These are phyloP conservation scores for Epizoanthus ramosus DNA, from an alignment of 92 coral and sea anemone genomes.

Conservation along the genomic window DNA sequence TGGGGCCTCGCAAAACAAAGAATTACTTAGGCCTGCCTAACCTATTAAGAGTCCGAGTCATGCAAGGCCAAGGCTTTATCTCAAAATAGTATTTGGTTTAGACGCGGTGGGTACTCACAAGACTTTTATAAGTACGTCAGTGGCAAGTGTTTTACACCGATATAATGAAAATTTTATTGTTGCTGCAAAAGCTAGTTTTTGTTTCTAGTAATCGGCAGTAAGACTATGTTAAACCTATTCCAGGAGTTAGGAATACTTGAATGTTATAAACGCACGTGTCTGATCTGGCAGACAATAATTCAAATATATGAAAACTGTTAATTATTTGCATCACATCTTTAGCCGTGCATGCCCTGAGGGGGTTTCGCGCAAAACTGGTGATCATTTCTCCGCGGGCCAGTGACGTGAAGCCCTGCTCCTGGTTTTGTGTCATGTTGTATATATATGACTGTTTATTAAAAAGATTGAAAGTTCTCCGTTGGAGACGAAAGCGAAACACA, in stretches of 20 bases:
- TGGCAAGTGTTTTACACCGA: not conserved
- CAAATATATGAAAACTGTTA: too few species aligned
- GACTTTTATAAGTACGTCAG: not conserved
- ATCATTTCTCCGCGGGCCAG: too few species aligned
- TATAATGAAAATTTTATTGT: not conserved
- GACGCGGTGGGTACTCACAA: slow-evolving; percentile 9
- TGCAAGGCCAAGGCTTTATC: slow-evolving; percentile 3
- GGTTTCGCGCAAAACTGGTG: too few species aligned
- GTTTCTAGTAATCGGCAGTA: not conserved
- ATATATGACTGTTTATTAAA: too few species aligned
- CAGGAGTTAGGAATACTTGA: not conserved
- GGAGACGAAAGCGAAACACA: too few species aligned
- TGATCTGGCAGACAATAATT: too few species aligned
- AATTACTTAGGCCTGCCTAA: slow-evolving; percentile 17
- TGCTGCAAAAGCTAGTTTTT: not conserved
- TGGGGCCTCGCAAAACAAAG: slow-evolving; percentile 38
- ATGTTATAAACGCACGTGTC: too few species aligned
- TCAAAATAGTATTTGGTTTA: slow-evolving; percentile 12
- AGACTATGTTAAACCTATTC: not conserved
- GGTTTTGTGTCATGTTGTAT: too few species aligned
- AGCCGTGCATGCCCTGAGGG: too few species aligned
- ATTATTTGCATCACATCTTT: too few species aligned
- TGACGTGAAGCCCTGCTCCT: too few species aligned
- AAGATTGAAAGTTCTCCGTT: too few species aligned
- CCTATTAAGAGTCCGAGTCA: slow-evolving; percentile 12